A percentile compares a stretch with the other conserved stretches of the same genome.
Conservation (phyloP, 1,140 invertebrate genomes). For the Homarus americanus region DNA sequence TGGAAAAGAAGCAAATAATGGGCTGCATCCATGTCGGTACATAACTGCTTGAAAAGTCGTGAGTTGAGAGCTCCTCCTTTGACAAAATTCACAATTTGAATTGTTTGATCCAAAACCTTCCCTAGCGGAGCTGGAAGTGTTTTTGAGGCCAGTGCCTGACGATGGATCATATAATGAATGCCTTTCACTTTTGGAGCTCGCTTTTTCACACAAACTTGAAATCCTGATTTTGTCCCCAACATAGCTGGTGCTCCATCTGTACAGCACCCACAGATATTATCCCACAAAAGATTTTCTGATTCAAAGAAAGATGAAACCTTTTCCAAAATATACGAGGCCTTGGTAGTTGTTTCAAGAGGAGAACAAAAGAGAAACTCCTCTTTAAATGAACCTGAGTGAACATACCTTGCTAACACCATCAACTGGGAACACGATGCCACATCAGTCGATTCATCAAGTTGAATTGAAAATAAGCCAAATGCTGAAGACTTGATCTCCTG, state of each 20-base stretch:
- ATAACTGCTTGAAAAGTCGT: constrained; percentile 39
- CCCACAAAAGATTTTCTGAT: constrained; percentile 30
- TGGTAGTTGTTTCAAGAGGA: constrained; percentile 14
- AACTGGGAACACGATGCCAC: constrained; percentile 72
- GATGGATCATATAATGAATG: constrained; percentile 19
- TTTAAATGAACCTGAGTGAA: constrained; percentile 41
- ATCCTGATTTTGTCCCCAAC: constrained; percentile 15
- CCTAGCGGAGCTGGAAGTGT: constrained; percentile 25
- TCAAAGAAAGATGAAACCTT: constrained; percentile 23
- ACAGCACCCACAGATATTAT: constrained; percentile 22
- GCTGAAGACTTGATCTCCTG: constrained; percentile 81
- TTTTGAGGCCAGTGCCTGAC: constrained; percentile 3
- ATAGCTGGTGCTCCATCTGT: constrained; percentile 17
- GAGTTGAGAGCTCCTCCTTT: neutral
- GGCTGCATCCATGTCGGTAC: constrained; percentile 10
- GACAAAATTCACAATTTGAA: no score
- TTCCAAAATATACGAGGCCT: constrained; percentile 22
- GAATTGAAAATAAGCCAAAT: constrained; percentile 86
- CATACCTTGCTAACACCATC: constrained; percentile 21
- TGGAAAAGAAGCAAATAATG: constrained; percentile 48
- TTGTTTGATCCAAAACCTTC: no score
- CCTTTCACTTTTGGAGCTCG: constrained; percentile 22
- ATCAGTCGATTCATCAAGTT: constrained; percentile 83
- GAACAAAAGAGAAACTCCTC: constrained; percentile 31
- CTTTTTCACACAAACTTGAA: constrained; percentile 23